Evolutionary conservation across 1,140 invertebrate species (phyloP).

Genomic region (Eumaeus atala): DNA sequence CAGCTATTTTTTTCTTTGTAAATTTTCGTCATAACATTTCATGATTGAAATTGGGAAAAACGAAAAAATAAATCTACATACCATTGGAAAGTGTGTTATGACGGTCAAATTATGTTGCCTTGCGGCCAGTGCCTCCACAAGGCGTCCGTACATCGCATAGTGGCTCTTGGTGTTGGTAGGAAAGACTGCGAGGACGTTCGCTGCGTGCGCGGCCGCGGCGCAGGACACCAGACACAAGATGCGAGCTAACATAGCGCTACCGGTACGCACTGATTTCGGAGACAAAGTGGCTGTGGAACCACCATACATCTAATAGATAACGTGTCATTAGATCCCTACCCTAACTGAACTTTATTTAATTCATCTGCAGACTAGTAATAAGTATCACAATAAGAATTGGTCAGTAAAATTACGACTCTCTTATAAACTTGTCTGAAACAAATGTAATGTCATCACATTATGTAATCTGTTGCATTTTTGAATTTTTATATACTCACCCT

Average conservation of each 20-base stretch:
- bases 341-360: constrained; percentile 20
- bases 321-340: constrained; percentile 11
- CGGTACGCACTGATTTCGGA: constrained; percentile 40
- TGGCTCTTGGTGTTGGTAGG: constrained; percentile 72
- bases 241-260: constrained; percentile 53
- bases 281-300: constrained; percentile 2
- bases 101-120: constrained; percentile 81
- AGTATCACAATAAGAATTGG: too few species aligned
- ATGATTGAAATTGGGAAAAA: neutral
- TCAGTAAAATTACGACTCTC: too few species aligned
- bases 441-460: too few species aligned
- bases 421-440: too few species aligned
- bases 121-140: constrained; percentile 77
- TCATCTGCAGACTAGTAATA: neutral
- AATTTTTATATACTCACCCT: too few species aligned
- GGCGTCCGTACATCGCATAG: constrained; percentile 67
- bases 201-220: constrained; percentile 41
- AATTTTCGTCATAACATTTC: too few species aligned
- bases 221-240: constrained; percentile 38
- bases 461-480: too few species aligned
- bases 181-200: constrained; percentile 59
- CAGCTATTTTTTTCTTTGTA: too few species aligned
- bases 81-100: constrained; percentile 78
- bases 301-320: constrained; percentile 12
- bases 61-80: constrained; percentile 32